Evolutionary conservation across 2,888 invertebrate species (phyloP).

Genomic region (Deroplatys truncata): DNA sequence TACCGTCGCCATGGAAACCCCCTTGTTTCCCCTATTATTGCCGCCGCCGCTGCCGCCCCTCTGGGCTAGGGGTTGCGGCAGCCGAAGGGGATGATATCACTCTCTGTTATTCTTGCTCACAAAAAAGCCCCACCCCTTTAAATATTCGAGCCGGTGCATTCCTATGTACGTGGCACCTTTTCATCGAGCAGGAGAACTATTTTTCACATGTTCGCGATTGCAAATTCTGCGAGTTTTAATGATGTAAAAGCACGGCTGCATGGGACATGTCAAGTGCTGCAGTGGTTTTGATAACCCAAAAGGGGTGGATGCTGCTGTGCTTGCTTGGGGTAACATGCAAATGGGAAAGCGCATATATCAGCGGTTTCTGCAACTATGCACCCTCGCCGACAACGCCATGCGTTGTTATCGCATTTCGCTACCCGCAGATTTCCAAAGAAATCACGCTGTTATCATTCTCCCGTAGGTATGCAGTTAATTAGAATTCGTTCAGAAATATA

Average conservation of each 20-base stretch:
- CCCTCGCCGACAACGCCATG: neutral
- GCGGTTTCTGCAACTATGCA: neutral
- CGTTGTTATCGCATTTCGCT: neutral
- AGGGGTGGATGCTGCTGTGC: neutral
- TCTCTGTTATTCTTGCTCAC: neutral
- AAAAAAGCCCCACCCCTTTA: neutral
- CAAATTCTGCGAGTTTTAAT: neutral
- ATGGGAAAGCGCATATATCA: neutral
- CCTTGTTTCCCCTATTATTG: conserved; percentile 18
- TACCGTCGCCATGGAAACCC: conserved; percentile 23
- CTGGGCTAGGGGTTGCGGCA: neutral
- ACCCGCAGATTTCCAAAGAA: neutral
- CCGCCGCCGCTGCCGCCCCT: neutral
- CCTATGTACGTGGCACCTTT: neutral
- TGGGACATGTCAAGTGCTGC: neutral
- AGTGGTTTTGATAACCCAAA: neutral
- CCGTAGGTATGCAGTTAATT: neutral
- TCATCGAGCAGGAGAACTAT: neutral
- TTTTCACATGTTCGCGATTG: neutral
- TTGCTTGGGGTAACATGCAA: neutral
- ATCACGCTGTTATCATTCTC: neutral
- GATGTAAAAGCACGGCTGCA: neutral
- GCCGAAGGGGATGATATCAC: neutral
- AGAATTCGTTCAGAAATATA: neutral
- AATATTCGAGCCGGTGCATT: neutral